Conservation (phyloP, 2,888 invertebrate species). For the Caenorhabditis drosophilae region DNA sequence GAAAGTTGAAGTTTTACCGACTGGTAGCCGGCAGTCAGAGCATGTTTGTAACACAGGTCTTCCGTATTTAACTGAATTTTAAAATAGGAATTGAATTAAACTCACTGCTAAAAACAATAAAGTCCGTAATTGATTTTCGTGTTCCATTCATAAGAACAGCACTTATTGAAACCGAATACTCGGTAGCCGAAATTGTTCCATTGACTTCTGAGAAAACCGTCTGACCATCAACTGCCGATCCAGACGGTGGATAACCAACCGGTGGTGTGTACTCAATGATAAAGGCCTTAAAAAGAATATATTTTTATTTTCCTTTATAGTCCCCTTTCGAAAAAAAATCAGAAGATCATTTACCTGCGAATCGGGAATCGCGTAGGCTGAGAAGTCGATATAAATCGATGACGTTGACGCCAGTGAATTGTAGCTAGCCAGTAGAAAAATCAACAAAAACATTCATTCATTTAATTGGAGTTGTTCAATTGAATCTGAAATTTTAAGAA, state of each 20-base stretch:
- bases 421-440: slow-evolving; percentile 40
- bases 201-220: slow-evolving; percentile 50
- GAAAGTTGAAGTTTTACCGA: too few relatives aligned
- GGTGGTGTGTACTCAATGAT: slow-evolving; percentile 61
- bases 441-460: slow-evolving; percentile 45
- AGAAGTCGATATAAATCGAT: slow-evolving; percentile 57
- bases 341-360: slow-evolving; percentile 32
- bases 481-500: too few relatives aligned
- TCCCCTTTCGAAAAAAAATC: slow-evolving; percentile 2
- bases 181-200: slow-evolving; percentile 61
- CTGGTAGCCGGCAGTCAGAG: too few relatives aligned
- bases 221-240: slow-evolving; percentile 40
- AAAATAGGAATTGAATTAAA: too few relatives aligned
- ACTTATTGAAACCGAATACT: slow-evolving; percentile 56
- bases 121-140: slow-evolving; percentile 38
- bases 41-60: too few relatives aligned
- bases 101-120: slow-evolving; percentile 56
- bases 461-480: slow-evolving; percentile 13
- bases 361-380: slow-evolving; percentile 35
- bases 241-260: slow-evolving; percentile 51
- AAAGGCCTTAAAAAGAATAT: slow-evolving; percentile 30
- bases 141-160: slow-evolving; percentile 55
- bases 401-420: slow-evolving; percentile 40
- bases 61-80: not conserved
- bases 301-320: not conserved